phyloP scores from a whole-genome alignment of 2,797 vertebrate genomes.

The Crocodylus rhombifer region DNA sequence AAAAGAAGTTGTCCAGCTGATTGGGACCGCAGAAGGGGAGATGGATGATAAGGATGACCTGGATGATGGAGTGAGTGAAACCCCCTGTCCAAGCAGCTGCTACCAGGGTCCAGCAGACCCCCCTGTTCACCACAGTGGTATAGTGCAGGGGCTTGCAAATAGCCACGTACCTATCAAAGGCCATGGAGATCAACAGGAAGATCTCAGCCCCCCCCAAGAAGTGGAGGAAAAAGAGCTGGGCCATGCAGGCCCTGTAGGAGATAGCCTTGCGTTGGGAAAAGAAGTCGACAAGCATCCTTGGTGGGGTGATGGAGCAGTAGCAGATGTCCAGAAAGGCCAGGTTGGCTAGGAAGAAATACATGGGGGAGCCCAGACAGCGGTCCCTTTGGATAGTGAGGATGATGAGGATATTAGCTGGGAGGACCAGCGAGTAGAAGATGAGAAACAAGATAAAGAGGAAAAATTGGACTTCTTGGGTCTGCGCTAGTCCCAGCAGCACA shows the following conservation, averaged over 20 bases:
- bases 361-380: background rate
- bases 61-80: slow-evolving; percentile 50
- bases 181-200: slow-evolving; percentile 62
- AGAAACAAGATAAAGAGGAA: slow-evolving; percentile 53
- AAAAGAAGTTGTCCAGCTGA: background rate
- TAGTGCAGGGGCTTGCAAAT: too few species aligned
- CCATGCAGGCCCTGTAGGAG: slow-evolving; percentile 44
- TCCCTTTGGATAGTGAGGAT: slow-evolving; percentile 34
- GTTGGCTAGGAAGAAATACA: too few species aligned
- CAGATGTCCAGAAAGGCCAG: slow-evolving; percentile 29
- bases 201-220: slow-evolving; percentile 42
- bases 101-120: background rate
- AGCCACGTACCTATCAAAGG: slow-evolving; percentile 19
- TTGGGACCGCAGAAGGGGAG: slow-evolving; percentile 18
- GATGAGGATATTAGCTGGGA: background rate
- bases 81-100: slow-evolving; percentile 20
- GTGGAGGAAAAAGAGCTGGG: slow-evolving; percentile 63
- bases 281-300: slow-evolving; percentile 52
- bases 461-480: background rate
- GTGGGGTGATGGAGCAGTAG: slow-evolving; percentile 55
- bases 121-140: too few species aligned
- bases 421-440: background rate
- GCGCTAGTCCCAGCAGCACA: background rate
- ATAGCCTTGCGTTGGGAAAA: slow-evolving; percentile 43
- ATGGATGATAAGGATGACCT: slow-evolving; percentile 45